Base-by-base conservation (phyloP, 2,797 vertebrate genomes). In the Moxostoma hubbsi region DNA sequence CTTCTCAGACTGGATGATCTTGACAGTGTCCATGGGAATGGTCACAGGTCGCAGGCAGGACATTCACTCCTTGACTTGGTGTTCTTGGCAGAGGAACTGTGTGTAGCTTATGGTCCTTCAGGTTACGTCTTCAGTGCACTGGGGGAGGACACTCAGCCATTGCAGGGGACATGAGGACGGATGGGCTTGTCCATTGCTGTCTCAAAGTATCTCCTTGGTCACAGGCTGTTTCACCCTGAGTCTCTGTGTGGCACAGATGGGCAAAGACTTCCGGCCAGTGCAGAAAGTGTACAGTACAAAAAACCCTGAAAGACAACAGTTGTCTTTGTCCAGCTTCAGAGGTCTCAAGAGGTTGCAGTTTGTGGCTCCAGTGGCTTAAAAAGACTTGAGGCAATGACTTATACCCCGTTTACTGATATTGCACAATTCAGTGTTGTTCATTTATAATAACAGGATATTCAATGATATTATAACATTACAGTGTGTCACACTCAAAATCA, bases 21-120 rank as follows among this genome's bases (percentile, higher is more conserved):
- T 99, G 93, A 98, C 96, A 15, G 97, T 97, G 92, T 99, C 98
- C 98, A 99, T 99, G 82, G 97, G 97, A 92, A 99, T 96, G 93
- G 97, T 94, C 91, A 98, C 95, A 80, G 97, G 94, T 91, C 97
- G 94, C 90, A 99, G 95, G 93, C 97, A 99, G 92, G 97, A 98
- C 97, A 99, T 98, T 92, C 90, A 85, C 86, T 86, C 86, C 7
- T 63, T 53, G 63, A 70, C 12, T 69, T 13, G 51, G 64, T 76
- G 49, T 82, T 57, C 75, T 51, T 84, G 57, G 73, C 58, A 73
- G 67, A 69, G 54, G 47, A 79, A 65, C 24, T 65, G 45, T 76
- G 43, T 76, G 57, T 75, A 70, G 64, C 13, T 36, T 59, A 51
- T 78, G 18, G 73, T 76, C 80, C 82, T 76, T 53, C 58, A n/a